These are phyloP conservation scores for Cyclargus thomasi DNA, from an alignment of 1,140 invertebrate genomes.

Conservation along the genomic window DNA sequence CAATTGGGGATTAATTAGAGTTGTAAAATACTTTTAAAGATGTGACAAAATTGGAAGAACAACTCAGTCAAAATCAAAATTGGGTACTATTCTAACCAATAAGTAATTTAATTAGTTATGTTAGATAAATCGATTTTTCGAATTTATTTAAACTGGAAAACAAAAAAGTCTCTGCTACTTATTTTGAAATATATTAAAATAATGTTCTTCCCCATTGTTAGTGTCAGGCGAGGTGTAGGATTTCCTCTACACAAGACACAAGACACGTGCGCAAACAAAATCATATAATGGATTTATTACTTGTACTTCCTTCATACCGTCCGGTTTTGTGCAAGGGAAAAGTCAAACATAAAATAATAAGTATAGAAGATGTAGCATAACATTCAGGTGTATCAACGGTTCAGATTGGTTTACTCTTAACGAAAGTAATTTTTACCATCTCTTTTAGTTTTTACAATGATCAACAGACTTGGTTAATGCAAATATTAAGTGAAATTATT, in stretches of 20 bases:
- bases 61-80: no score
- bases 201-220: constrained; percentile 26
- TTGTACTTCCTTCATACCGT: constrained; percentile 70
- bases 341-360: constrained; percentile 60
- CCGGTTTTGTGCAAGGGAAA: constrained; percentile 64
- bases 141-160: neutral
- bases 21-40: no score
- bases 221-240: constrained; percentile 52
- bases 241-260: constrained; percentile 67
- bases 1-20: no score
- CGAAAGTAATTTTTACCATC: neutral
- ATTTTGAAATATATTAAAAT: constrained; percentile 15
- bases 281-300: constrained; percentile 67
- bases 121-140: neutral
- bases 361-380: constrained; percentile 35
- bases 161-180: constrained; percentile 2
- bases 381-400: neutral
- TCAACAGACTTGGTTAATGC: no score
- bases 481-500: no score
- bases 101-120: neutral
- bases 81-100: no score
- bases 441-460: neutral
- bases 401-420: neutral
- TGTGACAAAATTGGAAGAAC: no score
- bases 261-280: constrained; percentile 66